Evolutionary conservation across 2,797 vertebrate species (phyloP), one percentile per base, ranked within the genome.

Genomic region (Staurois parvus): DNA sequence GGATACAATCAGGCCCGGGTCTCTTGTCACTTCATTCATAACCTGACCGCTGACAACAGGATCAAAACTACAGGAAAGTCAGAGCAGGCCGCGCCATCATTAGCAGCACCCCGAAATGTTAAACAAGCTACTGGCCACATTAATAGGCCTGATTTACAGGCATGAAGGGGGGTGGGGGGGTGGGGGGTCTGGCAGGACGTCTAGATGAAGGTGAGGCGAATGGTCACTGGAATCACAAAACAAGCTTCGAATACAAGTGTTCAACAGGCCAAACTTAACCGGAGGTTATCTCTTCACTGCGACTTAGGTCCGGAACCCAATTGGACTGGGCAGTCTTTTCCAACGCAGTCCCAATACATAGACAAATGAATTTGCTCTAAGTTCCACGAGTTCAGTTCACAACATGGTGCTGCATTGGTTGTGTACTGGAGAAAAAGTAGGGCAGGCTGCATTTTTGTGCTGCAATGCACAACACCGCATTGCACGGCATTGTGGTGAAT

Each of bases 1-100:
- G 94, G 94, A 93, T 93, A 56, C 86, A 95, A 95, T 95, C 93
- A 95, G 89, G 89, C 92, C 84, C 89, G 89, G 89, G 91, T 92
- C 92, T 88, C 84, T 90, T 52, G 90, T 89, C 93, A 95, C 93
- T 91, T 91, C 91, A 94, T 94, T 89, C 90, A 90, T 95, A 93
- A 94, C 88, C 88, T 88, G 76, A 82, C 87, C 90, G 91, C 90
- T 90, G 91, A 92, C 91, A 91, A 76, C 37, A 83, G 89, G 92
- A 94, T 94, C 93, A 94, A 87, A 92, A 93, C 91, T 78, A 88
- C 72, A 72, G 89, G 90, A 64, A 88, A 90, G 89, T 84, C 90
- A 62, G 91, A 91, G 91, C 83, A 91, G 88, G 90, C 89, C 62
- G 90, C 90, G 89, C 87, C 88, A 90, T 89, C 89, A 88, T 92